phyloP scores from a whole-genome alignment of 64 coral and sea anemone species.

The Anthopleura sola region DNA sequence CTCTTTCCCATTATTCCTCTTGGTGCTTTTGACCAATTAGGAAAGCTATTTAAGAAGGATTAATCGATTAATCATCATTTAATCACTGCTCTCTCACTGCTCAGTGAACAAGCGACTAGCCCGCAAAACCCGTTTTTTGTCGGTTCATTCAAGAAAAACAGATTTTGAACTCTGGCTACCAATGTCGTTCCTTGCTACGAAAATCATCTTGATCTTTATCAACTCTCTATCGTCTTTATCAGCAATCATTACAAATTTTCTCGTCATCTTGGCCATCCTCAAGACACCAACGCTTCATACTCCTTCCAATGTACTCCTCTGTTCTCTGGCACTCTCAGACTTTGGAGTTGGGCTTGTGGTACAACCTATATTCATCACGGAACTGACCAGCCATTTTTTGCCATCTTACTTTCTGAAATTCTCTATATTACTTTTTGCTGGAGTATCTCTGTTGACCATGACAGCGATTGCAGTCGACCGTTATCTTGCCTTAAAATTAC shows the following conservation, averaged over 20 bases:
- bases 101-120: too few species aligned
- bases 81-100: too few species aligned
- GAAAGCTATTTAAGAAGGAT: too few species aligned
- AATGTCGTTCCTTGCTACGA: too few species aligned
- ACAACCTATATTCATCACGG: conserved; percentile 3
- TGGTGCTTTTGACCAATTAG: too few species aligned
- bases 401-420: background rate
- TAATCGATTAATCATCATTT: too few species aligned
- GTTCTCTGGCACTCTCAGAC: background rate
- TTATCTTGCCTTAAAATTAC: background rate
- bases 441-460: background rate
- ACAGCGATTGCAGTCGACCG: conserved; percentile 2
- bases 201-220: too few species aligned
- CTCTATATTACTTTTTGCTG: background rate
- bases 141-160: too few species aligned
- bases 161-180: too few species aligned
- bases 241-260: background rate
- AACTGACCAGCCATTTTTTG: background rate
- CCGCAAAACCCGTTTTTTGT: too few species aligned
- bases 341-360: background rate
- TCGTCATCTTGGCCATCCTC: background rate
- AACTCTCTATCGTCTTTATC: background rate
- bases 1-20: too few species aligned
- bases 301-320: background rate
- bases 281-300: background rate